These are phyloP conservation scores for Peucedramus taeniatus DNA, from an alignment of 2,113 vertebrate genomes.

Conservation along the genomic window DNA sequence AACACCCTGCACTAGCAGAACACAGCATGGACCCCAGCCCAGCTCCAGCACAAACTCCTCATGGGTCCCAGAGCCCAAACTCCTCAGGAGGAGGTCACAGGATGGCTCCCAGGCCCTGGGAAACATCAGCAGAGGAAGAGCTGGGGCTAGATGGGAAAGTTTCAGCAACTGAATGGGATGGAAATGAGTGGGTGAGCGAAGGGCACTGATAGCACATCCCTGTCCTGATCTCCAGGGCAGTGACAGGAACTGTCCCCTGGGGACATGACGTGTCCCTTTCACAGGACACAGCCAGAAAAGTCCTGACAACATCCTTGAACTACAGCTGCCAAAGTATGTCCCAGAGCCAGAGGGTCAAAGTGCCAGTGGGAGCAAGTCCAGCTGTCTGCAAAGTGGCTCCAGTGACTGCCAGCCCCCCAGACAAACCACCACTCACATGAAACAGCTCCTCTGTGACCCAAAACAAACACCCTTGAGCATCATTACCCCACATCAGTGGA, in stretches of 20 bases:
- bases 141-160: background rate
- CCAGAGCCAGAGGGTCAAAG: background rate
- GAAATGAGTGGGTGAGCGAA: background rate
- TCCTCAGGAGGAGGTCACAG: background rate
- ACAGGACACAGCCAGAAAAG: background rate
- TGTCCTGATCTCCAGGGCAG: background rate
- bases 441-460: background rate
- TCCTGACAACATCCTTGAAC: background rate
- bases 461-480: background rate
- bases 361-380: background rate
- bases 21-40: background rate
- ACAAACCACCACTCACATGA: background rate
- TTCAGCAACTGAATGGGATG: background rate
- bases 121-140: background rate
- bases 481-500: background rate
- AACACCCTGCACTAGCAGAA: background rate
- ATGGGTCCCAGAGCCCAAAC: background rate
- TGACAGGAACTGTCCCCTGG: background rate
- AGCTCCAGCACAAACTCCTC: background rate
- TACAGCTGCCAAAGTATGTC: background rate
- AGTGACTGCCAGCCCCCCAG: background rate
- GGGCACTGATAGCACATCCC: background rate
- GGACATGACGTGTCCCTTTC: background rate
- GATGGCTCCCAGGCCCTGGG: background rate
- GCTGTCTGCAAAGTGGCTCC: fast-evolving